phyloP scores from a whole-genome alignment of 2,797 vertebrate genomes.

The Holocentrus rufus region DNA sequence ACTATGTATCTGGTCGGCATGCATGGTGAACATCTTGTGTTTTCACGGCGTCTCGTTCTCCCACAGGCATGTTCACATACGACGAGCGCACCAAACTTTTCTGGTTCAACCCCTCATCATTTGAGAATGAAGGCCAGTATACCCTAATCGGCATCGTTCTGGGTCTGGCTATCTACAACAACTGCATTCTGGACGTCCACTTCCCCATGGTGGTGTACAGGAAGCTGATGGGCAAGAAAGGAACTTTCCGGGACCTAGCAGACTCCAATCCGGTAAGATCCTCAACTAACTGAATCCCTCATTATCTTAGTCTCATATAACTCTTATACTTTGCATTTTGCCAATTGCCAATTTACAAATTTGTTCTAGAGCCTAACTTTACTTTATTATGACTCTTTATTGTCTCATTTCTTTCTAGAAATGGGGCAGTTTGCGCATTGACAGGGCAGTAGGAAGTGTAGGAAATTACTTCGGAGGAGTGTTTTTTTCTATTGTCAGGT shows the following conservation, averaged over 20 bases:
- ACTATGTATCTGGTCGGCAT: too few species aligned
- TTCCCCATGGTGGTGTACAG: conserved; percentile 99
- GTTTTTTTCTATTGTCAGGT: too few species aligned
- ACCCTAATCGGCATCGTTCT: conserved; percentile 98
- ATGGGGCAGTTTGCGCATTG: too few species aligned
- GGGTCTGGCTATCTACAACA: conserved; percentile 98
- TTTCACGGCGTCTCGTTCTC: conserved; percentile 1
- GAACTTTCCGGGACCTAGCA: conserved; percentile 95
- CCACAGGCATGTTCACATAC: conserved; percentile 97
- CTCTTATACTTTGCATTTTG: too few species aligned
- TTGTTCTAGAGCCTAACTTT: too few species aligned
- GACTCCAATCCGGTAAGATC: conserved; percentile 95
- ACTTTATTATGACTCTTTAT: too few species aligned
- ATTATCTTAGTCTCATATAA: not conserved
- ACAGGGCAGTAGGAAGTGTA: too few species aligned
- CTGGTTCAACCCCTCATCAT: conserved; percentile 98
- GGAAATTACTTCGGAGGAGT: too few species aligned
- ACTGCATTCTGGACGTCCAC: conserved; percentile 98
- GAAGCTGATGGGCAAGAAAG: conserved; percentile 99
- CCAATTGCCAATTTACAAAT: too few species aligned
- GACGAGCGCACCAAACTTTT: conserved; percentile 96
- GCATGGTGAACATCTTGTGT: not conserved
- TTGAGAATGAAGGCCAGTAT: conserved; percentile 99
- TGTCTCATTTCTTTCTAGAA: too few species aligned
- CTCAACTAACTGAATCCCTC: not conserved